These are phyloP conservation scores for Chrysomela aeneicollis DNA, from an alignment of 2,888 invertebrate genomes.

Conservation along the genomic window DNA sequence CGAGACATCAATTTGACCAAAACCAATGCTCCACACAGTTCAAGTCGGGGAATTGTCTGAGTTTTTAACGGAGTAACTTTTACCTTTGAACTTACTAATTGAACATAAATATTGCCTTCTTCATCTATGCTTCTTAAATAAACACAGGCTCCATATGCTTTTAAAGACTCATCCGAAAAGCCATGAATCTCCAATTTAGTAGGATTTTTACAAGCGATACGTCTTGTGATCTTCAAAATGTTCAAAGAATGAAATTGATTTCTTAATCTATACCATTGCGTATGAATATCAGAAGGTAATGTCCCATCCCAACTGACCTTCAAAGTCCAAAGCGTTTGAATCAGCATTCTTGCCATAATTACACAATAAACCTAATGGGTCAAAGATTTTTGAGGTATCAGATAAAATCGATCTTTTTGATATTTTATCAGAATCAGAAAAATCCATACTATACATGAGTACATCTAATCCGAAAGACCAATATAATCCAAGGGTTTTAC, in stretches of 20 bases:
- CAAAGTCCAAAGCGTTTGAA: slow-evolving; percentile 24
- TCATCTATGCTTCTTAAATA: slow-evolving; percentile 23
- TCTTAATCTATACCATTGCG: slow-evolving; percentile 20
- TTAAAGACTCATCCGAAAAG: slow-evolving; percentile 29
- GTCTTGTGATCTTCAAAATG: slow-evolving; percentile 20
- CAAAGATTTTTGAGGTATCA: slow-evolving; percentile 24
- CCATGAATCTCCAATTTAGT: slow-evolving; percentile 20
- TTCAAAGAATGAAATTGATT: slow-evolving; percentile 19
- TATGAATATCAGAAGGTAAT: slow-evolving; percentile 12
- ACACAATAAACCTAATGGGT: slow-evolving; percentile 27
- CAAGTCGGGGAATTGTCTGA: slow-evolving; percentile 30
- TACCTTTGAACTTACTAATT: slow-evolving; percentile 35
- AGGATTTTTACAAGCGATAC: slow-evolving; percentile 11
- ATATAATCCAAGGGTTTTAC: not conserved
- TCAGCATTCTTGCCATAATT: slow-evolving; percentile 18
- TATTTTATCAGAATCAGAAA: slow-evolving; percentile 8
- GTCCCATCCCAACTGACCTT: slow-evolving; percentile 20
- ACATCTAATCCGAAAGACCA: slow-evolving; percentile 4
- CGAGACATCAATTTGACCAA: slow-evolving; percentile 8
- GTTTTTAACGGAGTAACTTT: slow-evolving; percentile 39
- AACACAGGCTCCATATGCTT: slow-evolving; percentile 36
- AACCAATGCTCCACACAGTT: slow-evolving; percentile 21
- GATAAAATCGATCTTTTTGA: slow-evolving; percentile 26
- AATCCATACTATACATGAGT: slow-evolving; percentile 6
- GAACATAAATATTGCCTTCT: not conserved